Evolutionary conservation across 2,888 invertebrate genomes (phyloP).

Genomic region (Terebella lapidaria): DNA sequence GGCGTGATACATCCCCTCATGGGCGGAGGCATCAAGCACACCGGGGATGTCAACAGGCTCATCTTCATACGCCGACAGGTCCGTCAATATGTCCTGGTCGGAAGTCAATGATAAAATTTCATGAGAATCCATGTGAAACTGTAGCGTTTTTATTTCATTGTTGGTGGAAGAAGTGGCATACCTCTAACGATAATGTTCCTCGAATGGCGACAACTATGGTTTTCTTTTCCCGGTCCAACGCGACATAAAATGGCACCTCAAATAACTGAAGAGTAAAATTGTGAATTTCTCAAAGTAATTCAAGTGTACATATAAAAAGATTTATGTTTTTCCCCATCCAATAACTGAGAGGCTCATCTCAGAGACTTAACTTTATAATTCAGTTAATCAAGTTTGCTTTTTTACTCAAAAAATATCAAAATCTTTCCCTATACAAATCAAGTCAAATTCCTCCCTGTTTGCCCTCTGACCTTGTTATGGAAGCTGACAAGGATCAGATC

Average conservation of each 20-base stretch:
- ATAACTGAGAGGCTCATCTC: too few species aligned
- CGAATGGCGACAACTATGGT: constrained; percentile 78
- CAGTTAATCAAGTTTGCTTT: too few species aligned
- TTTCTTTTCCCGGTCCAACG: constrained; percentile 73
- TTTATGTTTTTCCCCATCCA: too few species aligned
- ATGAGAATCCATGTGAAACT: not conserved
- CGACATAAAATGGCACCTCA: constrained; percentile 72
- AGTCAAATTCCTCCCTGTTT: too few species aligned
- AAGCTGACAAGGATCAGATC: constrained; percentile 78
- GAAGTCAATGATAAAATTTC: not conserved
- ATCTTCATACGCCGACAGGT: constrained; percentile 65
- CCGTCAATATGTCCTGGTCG: constrained; percentile 71
- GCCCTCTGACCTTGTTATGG: constrained; percentile 76
- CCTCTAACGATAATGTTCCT: constrained; percentile 70
- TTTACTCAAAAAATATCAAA: too few species aligned
- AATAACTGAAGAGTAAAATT: constrained; percentile 58
- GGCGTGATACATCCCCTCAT: constrained; percentile 16
- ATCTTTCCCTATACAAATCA: too few species aligned
- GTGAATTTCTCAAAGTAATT: not conserved
- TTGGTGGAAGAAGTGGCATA: too few species aligned
- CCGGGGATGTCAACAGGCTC: constrained; percentile 5
- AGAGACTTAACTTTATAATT: too few species aligned
- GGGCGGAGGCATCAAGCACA: constrained; percentile 4
- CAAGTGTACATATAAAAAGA: too few species aligned
- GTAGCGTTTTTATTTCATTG: not conserved